Evolutionary conservation across 2,113 vertebrate genomes (phyloP).

Genomic region (Oostethus manadensis): DNA sequence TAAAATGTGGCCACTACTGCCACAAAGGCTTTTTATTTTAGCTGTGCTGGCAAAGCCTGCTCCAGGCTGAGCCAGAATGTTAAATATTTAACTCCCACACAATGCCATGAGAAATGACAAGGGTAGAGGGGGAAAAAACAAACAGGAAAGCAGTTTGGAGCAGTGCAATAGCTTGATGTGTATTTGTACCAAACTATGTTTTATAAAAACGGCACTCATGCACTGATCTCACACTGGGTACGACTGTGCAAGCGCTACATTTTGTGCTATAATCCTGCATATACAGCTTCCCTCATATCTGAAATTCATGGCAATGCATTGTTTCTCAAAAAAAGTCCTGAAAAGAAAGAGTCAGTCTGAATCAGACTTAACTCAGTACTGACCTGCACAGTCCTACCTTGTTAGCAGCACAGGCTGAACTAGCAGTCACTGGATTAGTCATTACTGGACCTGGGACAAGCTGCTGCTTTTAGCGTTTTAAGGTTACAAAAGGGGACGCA

Average conservation of each 20-base stretch:
- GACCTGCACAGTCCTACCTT: constrained; percentile 40
- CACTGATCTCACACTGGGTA: constrained; percentile 27
- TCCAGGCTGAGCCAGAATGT: constrained; percentile 72
- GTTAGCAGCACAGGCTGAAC: constrained; percentile 39
- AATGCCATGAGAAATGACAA: constrained; percentile 74
- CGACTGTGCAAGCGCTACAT: constrained; percentile 21
- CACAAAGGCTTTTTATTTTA: constrained; percentile 85
- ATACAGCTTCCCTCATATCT: constrained; percentile 23
- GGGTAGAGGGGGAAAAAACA: constrained; percentile 36
- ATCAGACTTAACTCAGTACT: constrained; percentile 21
- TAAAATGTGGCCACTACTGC: constrained; percentile 91
- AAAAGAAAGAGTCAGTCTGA: constrained; percentile 19
- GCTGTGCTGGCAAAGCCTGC: constrained; percentile 79
- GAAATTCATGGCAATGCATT: constrained; percentile 7
- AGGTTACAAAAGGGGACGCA: constrained; percentile 56
- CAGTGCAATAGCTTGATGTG: constrained; percentile 29
- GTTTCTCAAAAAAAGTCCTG: constrained; percentile 16
- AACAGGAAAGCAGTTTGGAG: constrained; percentile 44
- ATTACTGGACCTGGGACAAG: constrained; percentile 50
- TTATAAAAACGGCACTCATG: constrained; percentile 40
- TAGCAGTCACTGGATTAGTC: constrained; percentile 58
- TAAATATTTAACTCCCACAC: constrained; percentile 84
- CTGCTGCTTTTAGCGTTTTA: constrained; percentile 56
- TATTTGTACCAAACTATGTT: constrained; percentile 34
- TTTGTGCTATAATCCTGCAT: constrained; percentile 23